A percentile compares a stretch with the other conserved stretches of the same genome.
These are phyloP conservation scores for Bedellia somnulentella DNA, from an alignment of 2,888 invertebrate species.

Conservation along the genomic window DNA sequence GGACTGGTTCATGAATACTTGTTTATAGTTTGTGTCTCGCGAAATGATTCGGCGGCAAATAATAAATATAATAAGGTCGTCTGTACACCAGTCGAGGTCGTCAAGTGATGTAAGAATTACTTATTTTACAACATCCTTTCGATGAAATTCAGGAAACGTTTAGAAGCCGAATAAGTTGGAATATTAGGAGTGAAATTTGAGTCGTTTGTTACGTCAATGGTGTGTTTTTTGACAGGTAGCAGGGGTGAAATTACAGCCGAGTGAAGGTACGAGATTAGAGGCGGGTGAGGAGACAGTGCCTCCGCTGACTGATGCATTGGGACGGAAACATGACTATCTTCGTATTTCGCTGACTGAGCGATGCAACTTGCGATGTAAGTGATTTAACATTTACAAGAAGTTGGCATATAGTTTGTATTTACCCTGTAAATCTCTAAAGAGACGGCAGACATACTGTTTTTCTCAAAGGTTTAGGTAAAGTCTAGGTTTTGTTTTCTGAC, in stretches of 20 bases:
- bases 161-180: no score
- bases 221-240: no score
- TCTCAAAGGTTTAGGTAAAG: no score
- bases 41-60: constrained; percentile 1
- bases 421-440: no score
- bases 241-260: no score
- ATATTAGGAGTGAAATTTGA: no score
- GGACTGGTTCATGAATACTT: no score
- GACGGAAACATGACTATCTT: constrained; percentile 88
- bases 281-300: constrained; percentile 3
- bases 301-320: constrained; percentile 78
- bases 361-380: constrained; percentile 95
- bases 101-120: constrained; percentile 2
- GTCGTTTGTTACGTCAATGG: no score
- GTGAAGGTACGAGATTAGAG: no score
- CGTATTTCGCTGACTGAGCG: constrained; percentile 94
- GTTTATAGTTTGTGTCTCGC: no score
- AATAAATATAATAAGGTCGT: neutral
- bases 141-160: neutral
- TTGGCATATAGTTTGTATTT: neutral
- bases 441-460: no score
- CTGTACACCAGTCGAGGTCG: neutral
- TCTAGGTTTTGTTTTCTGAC: no score
- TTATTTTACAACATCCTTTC: neutral
- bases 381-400: constrained; percentile 1